A percentile compares a stretch with the other conserved stretches of the same genome.
These are phyloP conservation scores for Pristiophorus japonicus DNA, from an alignment of 2,113 vertebrate species.

Conservation along the genomic window DNA sequence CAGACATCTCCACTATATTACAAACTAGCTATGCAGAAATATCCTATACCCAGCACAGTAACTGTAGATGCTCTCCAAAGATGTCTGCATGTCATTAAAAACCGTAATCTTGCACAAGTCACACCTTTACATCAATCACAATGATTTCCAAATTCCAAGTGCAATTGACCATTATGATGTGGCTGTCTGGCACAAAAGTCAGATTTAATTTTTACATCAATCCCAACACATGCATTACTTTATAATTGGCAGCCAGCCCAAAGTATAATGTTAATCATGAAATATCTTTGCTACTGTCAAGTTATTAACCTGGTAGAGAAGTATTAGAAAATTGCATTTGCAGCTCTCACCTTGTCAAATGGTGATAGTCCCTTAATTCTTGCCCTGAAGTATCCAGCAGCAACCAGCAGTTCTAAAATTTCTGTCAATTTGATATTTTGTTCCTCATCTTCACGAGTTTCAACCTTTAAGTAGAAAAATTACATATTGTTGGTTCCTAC, in stretches of 20 bases:
- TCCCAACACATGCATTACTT: neutral
- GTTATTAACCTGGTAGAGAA: neutral
- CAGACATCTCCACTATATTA: no score
- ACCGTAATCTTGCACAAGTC: neutral
- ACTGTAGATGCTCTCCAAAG: no score
- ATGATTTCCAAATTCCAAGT: neutral
- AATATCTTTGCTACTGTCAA: neutral
- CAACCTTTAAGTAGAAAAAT: constrained; percentile 63
- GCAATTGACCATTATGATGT: neutral
- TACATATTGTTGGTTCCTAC: neutral
- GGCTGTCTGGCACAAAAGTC: neutral
- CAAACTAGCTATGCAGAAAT: no score
- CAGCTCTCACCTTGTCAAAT: constrained; percentile 81
- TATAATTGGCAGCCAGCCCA: neutral
- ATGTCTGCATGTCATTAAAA: no score
- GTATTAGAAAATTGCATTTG: neutral
- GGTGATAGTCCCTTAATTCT: constrained; percentile 92
- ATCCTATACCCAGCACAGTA: no score
- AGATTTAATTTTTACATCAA: neutral
- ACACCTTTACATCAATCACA: neutral
- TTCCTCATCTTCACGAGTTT: constrained; percentile 93
- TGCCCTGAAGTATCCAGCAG: constrained; percentile 92
- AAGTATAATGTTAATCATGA: neutral
- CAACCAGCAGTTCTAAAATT: constrained; percentile 90
- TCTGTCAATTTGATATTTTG: constrained; percentile 83